Evolutionary conservation across 2,888 invertebrate genomes (phyloP).

Genomic region (Apeira syringaria): DNA sequence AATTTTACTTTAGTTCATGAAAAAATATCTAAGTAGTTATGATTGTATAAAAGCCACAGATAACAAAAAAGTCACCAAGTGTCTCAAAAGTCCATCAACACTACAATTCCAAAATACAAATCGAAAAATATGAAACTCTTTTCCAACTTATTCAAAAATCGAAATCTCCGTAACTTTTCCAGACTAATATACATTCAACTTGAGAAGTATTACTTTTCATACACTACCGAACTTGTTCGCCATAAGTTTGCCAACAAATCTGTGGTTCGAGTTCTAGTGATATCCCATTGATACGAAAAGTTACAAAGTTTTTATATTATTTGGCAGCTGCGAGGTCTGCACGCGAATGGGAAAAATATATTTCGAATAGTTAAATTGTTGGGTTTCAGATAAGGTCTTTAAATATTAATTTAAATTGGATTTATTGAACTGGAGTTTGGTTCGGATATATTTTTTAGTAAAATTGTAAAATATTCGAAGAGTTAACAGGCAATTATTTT

Average conservation of each 20-base stretch:
- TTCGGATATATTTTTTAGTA: neutral
- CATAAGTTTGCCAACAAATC: constrained; percentile 33
- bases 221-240: constrained; percentile 16
- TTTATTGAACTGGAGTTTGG: neutral
- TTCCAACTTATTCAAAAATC: constrained; percentile 12
- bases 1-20: no score
- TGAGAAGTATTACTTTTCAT: constrained; percentile 17
- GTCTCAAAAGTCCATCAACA: neutral
- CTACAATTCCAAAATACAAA: constrained; percentile 2
- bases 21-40: no score
- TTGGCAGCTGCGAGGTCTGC: constrained; percentile 26
- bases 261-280: constrained; percentile 24
- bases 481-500: no score
- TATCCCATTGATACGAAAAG: constrained; percentile 34
- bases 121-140: constrained; percentile 6
- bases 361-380: neutral
- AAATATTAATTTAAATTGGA: constrained; percentile 4
- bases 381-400: constrained; percentile 2
- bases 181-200: constrained; percentile 11
- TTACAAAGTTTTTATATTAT: constrained; percentile 32
- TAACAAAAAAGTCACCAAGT: neutral
- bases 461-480: no score
- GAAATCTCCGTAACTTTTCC: constrained; percentile 6
- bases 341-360: constrained; percentile 9
- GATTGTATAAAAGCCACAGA: no score